Percentiles rank a stretch among this genome's conserved stretches.
Conservation (phyloP, 2,888 invertebrate species). For the Fissipunctia ypsillon region DNA sequence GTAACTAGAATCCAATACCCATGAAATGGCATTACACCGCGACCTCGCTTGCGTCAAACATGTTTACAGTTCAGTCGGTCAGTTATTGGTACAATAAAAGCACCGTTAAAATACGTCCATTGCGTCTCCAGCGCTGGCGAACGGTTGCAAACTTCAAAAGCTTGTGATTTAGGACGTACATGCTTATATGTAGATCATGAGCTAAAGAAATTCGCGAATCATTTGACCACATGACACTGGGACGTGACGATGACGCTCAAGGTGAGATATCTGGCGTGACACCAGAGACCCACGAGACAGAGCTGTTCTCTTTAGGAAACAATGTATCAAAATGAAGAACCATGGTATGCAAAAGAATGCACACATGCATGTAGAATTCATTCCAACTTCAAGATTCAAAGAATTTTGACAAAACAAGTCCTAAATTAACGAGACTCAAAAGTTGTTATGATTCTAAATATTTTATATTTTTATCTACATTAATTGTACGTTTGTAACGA, state of each 20-base stretch:
- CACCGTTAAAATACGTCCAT: conserved; percentile 39
- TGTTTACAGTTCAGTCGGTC: conserved; percentile 31
- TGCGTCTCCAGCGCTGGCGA: not conserved
- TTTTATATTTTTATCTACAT: not conserved
- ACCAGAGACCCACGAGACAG: not conserved
- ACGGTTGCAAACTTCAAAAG: conserved; percentile 18
- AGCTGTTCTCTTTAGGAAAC: too few species aligned
- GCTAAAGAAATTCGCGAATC: not conserved
- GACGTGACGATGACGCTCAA: not conserved
- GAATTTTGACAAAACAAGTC: not conserved
- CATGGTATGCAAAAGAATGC: too few species aligned
- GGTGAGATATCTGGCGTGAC: not conserved
- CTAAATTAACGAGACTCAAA: not conserved
- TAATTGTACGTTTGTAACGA: not conserved
- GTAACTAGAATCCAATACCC: conserved; percentile 11
- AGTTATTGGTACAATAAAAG: conserved; percentile 45
- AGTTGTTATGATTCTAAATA: not conserved
- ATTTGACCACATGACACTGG: not conserved
- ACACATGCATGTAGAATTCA: too few species aligned
- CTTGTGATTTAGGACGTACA: conserved; percentile 2
- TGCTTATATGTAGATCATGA: not conserved
- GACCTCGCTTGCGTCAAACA: conserved; percentile 34
- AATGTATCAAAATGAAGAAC: too few species aligned
- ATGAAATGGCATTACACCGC: conserved; percentile 12
- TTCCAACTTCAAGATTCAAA: not conserved